A percentile compares a stretch with the other conserved stretches of the same genome.
Evolutionary conservation across 2,797 vertebrate genomes (phyloP).

Genomic region (Cyclura pinguis): DNA sequence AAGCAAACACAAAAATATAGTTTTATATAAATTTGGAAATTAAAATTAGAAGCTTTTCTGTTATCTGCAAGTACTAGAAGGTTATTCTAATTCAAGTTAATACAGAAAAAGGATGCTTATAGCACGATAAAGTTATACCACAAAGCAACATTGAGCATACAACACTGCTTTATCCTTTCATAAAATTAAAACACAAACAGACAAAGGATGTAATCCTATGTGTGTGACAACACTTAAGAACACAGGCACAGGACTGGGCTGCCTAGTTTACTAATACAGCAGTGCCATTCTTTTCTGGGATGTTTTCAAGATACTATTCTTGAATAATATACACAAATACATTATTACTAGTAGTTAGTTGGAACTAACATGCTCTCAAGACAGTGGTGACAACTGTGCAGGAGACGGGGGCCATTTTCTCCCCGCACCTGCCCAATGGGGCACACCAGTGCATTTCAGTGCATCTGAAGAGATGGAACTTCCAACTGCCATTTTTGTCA

Average conservation of each 20-base stretch:
- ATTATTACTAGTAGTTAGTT: not conserved
- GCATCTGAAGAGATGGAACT: no score
- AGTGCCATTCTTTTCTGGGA: not conserved
- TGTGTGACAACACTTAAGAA: not conserved
- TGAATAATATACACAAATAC: not conserved
- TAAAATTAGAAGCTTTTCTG: not conserved
- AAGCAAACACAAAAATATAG: not conserved
- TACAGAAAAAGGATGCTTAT: not conserved
- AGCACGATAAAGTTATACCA: not conserved
- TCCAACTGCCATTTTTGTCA: no score
- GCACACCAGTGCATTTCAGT: no score
- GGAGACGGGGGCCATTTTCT: no score
- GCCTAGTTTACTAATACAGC: not conserved
- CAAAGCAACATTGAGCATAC: not conserved
- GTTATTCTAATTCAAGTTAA: not conserved
- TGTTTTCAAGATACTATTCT: not conserved
- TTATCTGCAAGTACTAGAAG: not conserved
- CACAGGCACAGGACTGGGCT: not conserved
- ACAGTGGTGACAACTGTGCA: not conserved
- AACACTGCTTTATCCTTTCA: not conserved
- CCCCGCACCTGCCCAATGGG: no score
- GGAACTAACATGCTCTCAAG: not conserved
- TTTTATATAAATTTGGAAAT: not conserved
- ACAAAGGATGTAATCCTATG: no score
- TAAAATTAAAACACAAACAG: not conserved